Conservation (phyloP, 2,888 invertebrate genomes). For the Oithona nana region DNA sequence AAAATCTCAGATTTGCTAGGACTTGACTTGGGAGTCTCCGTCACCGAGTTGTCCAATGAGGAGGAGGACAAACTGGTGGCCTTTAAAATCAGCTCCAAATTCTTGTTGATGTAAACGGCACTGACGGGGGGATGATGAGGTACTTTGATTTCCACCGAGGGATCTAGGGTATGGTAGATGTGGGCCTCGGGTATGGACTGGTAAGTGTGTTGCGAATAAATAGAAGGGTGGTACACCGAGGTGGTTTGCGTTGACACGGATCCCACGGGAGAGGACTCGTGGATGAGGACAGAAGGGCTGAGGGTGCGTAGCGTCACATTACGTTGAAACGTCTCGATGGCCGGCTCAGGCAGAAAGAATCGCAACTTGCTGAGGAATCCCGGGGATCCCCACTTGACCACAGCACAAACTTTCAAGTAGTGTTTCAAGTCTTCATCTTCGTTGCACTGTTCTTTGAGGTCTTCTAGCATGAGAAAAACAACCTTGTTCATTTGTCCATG, state of each 20-base stretch:
- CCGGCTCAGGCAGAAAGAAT: conserved; percentile 16
- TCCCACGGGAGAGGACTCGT: neutral
- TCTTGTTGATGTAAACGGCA: conserved; percentile 1
- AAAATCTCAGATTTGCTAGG: neutral
- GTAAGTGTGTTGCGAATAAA: conserved; percentile 7
- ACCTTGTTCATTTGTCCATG: neutral
- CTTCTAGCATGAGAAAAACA: conserved; percentile 5
- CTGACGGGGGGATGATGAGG: neutral
- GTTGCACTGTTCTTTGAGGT: neutral
- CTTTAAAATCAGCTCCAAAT: neutral
- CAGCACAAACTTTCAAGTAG: neutral
- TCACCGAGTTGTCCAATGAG: neutral
- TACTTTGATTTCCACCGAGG: neutral
- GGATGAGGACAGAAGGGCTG: neutral
- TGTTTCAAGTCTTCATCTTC: neutral
- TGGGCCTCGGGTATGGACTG: conserved; percentile 8
- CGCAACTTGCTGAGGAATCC: conserved; percentile 10
- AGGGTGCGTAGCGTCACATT: conserved; percentile 15
- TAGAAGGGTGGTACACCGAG: neutral
- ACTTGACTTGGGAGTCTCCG: neutral
- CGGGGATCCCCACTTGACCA: conserved; percentile 7
- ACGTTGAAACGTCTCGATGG: conserved; percentile 10
- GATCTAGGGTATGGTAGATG: conserved; percentile 7
- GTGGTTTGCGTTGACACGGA: conserved; percentile 1
- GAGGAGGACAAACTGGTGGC: neutral